phyloP scores from a whole-genome alignment of 2,888 invertebrate species.

The Pyrrhia umbra region DNA sequence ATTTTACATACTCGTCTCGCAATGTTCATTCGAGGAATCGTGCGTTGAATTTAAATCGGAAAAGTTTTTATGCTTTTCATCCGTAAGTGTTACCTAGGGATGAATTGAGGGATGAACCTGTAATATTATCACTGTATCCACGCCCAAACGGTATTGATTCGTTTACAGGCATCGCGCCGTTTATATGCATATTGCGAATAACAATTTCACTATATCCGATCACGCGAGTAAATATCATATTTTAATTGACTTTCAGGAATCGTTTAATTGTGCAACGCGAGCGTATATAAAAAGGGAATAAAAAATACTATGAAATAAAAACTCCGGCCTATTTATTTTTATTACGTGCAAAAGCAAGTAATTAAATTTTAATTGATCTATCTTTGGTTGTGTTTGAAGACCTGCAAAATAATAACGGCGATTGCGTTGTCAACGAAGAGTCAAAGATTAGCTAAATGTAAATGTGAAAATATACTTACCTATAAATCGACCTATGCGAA shows the following conservation, averaged over 20 bases:
- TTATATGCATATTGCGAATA: constrained; percentile 27
- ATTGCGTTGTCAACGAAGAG: too few relatives aligned
- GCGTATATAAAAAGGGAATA: constrained; percentile 26
- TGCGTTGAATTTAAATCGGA: constrained; percentile 48
- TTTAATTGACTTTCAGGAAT: constrained; percentile 38
- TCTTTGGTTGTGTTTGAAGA: too few relatives aligned
- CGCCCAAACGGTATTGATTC: constrained; percentile 34
- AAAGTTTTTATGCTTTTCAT: constrained; percentile 48
- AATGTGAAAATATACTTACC: too few relatives aligned
- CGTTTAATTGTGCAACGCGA: constrained; percentile 36
- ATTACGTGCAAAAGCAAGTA: constrained; percentile 17
- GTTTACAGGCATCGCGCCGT: constrained; percentile 13
- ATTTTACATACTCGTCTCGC: constrained; percentile 23
- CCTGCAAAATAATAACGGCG: too few relatives aligned
- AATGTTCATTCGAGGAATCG: constrained; percentile 18
- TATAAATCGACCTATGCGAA: too few relatives aligned
- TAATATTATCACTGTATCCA: constrained; percentile 29
- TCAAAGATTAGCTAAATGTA: too few relatives aligned
- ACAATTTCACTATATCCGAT: constrained; percentile 11
- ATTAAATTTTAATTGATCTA: too few relatives aligned
- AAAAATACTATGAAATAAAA: constrained; percentile 14
- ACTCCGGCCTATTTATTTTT: constrained; percentile 15
- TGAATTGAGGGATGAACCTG: constrained; percentile 25
- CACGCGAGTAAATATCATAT: constrained; percentile 27
- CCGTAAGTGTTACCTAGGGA: constrained; percentile 40